Base-by-base conservation (phyloP, 2,888 invertebrate species). In the Macrosoma leucophasiata region DNA sequence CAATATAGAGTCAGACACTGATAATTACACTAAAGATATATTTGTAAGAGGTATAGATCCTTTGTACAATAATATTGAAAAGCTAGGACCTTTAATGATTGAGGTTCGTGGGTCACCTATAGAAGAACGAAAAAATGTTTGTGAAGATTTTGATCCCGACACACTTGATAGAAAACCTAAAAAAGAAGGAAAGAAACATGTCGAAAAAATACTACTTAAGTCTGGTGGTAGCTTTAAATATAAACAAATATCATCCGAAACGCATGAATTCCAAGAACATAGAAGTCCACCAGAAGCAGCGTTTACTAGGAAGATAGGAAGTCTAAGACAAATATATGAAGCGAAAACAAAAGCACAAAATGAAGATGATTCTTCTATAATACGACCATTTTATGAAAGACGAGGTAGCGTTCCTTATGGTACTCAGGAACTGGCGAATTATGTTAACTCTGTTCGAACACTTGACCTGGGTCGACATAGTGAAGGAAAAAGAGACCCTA, bases 141-240 rank as follows among this genome's bases (percentile, higher is more conserved):
- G 88, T 7, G 92, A 92, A 53, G 90, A 90, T 36, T 94, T 93
- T 58, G 94, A 94, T 61, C 93, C 94, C 0, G 94, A 95, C 50
- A 95, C 94, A 1, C 79, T 95, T 14, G 94, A 95, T 53, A 85
- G 94, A 20, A 93, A 93, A 58, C 90, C 91, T 1, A 75, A 63
- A 39, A 61, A 59, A 20, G 76, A 73, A 41, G 49, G 49, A 4
- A 77, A 72, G 34, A 82, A 82, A 51, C 64, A 75, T 4, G 75
- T 85, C 0, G 84, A 85, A 42, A 82, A 82, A 56, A 81, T 85
- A 49, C 68, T 91, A 1, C 63, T 93, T 0, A 86, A 87, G 46
- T 89, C 91, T 8, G 90, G 88, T 10, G 91, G 91, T 12, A 93
- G 92, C 41, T 94, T 94, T 52, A 88, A 90, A 48, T 84, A 84